Conservation (phyloP, 2,797 vertebrate genomes). For the Lophius americanus region DNA sequence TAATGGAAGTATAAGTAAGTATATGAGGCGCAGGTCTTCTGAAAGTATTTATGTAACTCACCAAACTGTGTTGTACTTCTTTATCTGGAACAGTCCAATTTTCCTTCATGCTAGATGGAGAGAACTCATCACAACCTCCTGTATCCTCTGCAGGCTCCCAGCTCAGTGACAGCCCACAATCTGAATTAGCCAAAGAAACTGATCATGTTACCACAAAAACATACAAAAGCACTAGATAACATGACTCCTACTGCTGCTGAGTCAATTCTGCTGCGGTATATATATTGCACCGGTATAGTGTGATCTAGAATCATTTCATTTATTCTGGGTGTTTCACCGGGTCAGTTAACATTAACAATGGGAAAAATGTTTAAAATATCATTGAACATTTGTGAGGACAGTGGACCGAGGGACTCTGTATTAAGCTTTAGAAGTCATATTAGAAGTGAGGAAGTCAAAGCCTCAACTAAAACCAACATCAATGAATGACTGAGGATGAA, state of each 20-base stretch:
- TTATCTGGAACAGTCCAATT: slow-evolving; percentile 33
- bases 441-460: too few species aligned
- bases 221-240: background rate
- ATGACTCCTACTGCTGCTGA: background rate
- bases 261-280: too few species aligned
- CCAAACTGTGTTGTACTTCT: slow-evolving; percentile 32
- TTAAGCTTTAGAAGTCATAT: too few species aligned
- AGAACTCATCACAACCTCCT: slow-evolving; percentile 26
- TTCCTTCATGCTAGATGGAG: slow-evolving; percentile 38
- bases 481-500: background rate
- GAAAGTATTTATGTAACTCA: slow-evolving; percentile 19
- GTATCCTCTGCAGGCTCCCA: slow-evolving; percentile 37
- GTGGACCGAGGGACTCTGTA: too few species aligned
- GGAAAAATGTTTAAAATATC: background rate
- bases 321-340: too few species aligned
- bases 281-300: too few species aligned
- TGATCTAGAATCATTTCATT: too few species aligned
- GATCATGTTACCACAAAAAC: slow-evolving; percentile 1
- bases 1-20: too few species aligned
- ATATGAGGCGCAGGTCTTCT: background rate
- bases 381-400: too few species aligned
- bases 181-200: slow-evolving; percentile 42
- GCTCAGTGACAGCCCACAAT: slow-evolving; percentile 67
- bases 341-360: background rate
- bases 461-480: too few species aligned